Evolutionary conservation across 2,113 vertebrate species (phyloP), one percentile per base, ranked within the genome.

Genomic region (Gila orcuttii): DNA sequence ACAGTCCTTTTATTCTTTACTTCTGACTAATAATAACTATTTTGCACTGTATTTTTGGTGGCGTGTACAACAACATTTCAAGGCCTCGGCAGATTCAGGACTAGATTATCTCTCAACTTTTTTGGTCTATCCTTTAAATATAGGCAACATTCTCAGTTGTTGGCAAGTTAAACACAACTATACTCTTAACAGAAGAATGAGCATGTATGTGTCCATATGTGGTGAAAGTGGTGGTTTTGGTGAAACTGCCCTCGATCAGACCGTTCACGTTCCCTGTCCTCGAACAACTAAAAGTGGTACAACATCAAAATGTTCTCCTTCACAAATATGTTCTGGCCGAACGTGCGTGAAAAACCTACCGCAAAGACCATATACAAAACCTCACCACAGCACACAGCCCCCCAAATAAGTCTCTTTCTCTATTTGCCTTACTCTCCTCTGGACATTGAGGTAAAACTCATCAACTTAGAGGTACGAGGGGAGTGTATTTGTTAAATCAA

Each of bases 401-500:
- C 79, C 50, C 13, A 85, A 78, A 68, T 86, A 68, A 31, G 45
- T 76, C 64, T 60, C 31, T 75, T 25, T 84, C 75, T 81, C 36
- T 75, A 62, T 75, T 39, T 87, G 62, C 78, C 55, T 68, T 39
- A 60, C 71, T 73, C 77, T 81, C 52, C 23, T 36, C 83, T 74
- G 87, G 88, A 89, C 87, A 89, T 87, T 89, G 83, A 88, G 85
- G 85, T 92, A 91, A 85, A 91, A 91, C 87, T 92, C 89, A 94
- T 92, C 94, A 93, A 94, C 90, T 89, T 89, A 92, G 94, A 94
- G 94, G 93, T 95, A 94, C 94, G 90, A 90, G 86, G 93, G 93
- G 93, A 94, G 85, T 91, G 90, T 93, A 88, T 87, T 91, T 86
- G 86, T 92, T 91, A 91, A 90, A 93, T 88, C 79, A 89, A 90